phyloP scores from a whole-genome alignment of 2,113 vertebrate genomes.

The Pimephales promelas region DNA sequence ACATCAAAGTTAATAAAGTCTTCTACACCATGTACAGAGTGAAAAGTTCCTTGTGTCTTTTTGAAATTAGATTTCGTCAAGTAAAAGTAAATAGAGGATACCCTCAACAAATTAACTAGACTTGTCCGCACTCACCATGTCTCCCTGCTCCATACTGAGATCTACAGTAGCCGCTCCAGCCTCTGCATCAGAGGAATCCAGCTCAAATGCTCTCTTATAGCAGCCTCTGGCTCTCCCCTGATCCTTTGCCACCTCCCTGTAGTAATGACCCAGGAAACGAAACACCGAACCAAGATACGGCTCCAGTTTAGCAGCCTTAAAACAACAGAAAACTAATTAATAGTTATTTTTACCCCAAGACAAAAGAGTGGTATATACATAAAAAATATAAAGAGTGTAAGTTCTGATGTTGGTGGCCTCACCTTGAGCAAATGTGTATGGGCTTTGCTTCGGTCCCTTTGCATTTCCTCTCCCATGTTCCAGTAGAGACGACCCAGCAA shows the following conservation, averaged over 20 bases:
- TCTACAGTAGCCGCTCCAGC: conserved; percentile 89
- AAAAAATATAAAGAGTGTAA: not conserved
- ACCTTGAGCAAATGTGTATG: conserved; percentile 92
- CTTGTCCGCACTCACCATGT: conserved; percentile 79
- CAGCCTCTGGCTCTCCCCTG: conserved; percentile 87
- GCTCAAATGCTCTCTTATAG: conserved; percentile 94
- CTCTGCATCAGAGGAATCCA: conserved; percentile 82
- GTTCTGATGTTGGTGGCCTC: conserved; percentile 23
- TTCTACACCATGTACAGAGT: not conserved
- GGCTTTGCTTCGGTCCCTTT: conserved; percentile 86
- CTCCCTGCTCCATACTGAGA: conserved; percentile 87
- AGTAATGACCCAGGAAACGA: conserved; percentile 90
- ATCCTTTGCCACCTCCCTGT: conserved; percentile 84
- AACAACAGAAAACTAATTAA: conserved; percentile 18
- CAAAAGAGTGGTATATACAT: not conserved
- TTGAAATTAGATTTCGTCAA: not conserved
- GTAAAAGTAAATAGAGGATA: not conserved
- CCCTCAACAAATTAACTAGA: not conserved
- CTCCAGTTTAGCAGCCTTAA: conserved; percentile 92
- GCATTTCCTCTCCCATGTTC: conserved; percentile 89
- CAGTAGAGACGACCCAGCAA: conserved; percentile 88
- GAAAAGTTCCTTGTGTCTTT: not conserved
- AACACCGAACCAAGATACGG: conserved; percentile 83
- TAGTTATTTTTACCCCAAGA: not conserved
- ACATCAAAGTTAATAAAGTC: not conserved